Evolutionary conservation across 1,140 invertebrate genomes (phyloP).

Genomic region (Neodiprion fabricii): DNA sequence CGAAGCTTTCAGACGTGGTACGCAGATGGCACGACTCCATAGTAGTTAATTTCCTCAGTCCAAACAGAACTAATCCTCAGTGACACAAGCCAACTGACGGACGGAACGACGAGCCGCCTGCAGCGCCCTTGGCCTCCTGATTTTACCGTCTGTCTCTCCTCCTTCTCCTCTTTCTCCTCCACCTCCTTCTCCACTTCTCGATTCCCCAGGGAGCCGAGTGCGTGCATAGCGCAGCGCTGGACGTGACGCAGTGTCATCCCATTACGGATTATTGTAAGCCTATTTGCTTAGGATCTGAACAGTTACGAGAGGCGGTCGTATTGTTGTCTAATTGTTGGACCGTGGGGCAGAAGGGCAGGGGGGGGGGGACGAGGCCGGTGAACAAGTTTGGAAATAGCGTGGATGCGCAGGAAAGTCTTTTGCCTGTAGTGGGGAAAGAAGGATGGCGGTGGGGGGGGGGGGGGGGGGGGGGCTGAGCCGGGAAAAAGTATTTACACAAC

Average conservation of each 20-base stretch:
- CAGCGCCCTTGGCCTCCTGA: neutral
- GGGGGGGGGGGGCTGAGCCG: conserved; percentile 9
- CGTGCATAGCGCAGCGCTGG: neutral
- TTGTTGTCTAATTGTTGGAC: conserved; percentile 44
- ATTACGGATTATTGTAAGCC: conserved; percentile 50
- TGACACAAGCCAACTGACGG: conserved; percentile 60
- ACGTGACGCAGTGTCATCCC: conserved; percentile 39
- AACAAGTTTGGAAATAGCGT: too few relatives aligned
- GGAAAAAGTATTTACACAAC: conserved; percentile 26
- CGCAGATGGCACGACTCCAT: conserved; percentile 23
- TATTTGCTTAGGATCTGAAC: conserved; percentile 49
- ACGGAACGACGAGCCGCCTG: conserved; percentile 19
- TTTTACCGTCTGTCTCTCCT: conserved; percentile 15
- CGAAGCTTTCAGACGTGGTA: neutral
- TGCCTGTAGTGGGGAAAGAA: neutral
- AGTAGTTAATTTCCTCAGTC: conserved; percentile 60
- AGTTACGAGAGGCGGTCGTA: conserved; percentile 32
- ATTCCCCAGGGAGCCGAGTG: neutral
- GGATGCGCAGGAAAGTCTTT: neutral
- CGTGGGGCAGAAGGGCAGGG: neutral
- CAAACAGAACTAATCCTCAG: conserved; percentile 59
- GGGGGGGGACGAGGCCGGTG: too few relatives aligned
- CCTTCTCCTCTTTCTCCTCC: conserved; percentile 27
- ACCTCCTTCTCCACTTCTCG: conserved; percentile 11
- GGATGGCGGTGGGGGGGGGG: neutral